A percentile compares a stretch with the other conserved stretches of the same genome.
Evolutionary conservation across 2,888 invertebrate genomes (phyloP).

Genomic region (Melanostoma mellinum): DNA sequence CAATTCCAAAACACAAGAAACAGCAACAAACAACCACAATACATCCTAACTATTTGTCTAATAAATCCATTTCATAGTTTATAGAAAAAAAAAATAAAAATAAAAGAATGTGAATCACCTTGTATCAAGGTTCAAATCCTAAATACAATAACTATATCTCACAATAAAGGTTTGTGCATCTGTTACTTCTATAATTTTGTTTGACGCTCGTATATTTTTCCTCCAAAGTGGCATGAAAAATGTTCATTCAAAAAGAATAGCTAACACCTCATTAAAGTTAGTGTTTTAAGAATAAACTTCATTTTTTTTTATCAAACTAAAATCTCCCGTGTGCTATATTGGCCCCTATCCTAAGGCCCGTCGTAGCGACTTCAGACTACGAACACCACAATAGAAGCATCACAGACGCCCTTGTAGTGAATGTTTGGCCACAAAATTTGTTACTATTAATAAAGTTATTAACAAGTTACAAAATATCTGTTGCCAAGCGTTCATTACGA

Average conservation of each 20-base stretch:
- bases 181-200: conserved; percentile 44
- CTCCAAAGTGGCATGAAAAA: conserved; percentile 42
- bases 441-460: no score
- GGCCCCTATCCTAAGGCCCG: no score
- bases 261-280: conserved; percentile 75
- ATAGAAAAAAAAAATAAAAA: conserved; percentile 38
- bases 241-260: conserved; percentile 36
- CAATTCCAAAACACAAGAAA: conserved; percentile 52
- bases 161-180: conserved; percentile 72
- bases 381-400: no score
- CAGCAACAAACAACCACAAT: conserved; percentile 24
- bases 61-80: conserved; percentile 55
- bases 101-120: conserved; percentile 77
- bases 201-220: conserved; percentile 20
- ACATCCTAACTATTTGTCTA: conserved; percentile 59
- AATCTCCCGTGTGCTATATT: conserved; percentile 71
- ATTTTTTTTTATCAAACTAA: conserved; percentile 45
- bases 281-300: conserved; percentile 68
- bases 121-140: conserved; percentile 81
- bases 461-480: no score
- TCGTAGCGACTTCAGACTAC: no score
- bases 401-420: no score
- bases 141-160: conserved; percentile 66
- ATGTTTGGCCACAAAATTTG: no score
- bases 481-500: no score